phyloP scores from a whole-genome alignment of 2,113 vertebrate genomes.

The Gobius niger region DNA sequence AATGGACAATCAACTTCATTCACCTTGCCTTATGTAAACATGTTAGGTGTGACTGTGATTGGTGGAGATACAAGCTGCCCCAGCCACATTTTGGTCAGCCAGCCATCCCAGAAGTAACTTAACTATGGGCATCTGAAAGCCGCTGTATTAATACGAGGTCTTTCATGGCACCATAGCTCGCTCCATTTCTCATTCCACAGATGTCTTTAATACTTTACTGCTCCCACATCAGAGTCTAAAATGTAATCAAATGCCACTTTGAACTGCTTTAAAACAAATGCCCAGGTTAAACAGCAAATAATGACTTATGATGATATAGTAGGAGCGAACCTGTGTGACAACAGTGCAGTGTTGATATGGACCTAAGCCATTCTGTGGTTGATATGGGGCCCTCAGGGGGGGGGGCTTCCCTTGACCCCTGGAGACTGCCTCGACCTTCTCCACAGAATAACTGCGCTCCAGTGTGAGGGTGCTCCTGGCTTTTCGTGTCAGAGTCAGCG shows the following conservation, averaged over 20 bases:
- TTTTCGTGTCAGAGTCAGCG: slow-evolving; percentile 45
- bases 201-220: slow-evolving; percentile 24
- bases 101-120: no score
- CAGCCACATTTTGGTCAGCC: no score
- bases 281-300: slow-evolving; percentile 49
- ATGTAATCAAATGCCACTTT: slow-evolving; percentile 21
- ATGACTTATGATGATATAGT: slow-evolving; percentile 53
- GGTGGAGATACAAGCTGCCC: slow-evolving; percentile 8
- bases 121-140: no score
- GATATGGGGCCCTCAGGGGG: slow-evolving; percentile 47
- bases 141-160: slow-evolving; percentile 50
- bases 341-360: slow-evolving; percentile 55
- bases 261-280: slow-evolving; percentile 26
- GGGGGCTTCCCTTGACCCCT: slow-evolving; percentile 53
- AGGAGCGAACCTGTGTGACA: slow-evolving; percentile 44
- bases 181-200: slow-evolving; percentile 54
- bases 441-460: slow-evolving; percentile 62
- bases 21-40: no score
- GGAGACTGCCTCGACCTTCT: slow-evolving; percentile 61
- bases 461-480: slow-evolving; percentile 48
- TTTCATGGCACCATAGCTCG: slow-evolving; percentile 48
- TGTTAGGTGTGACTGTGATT: slow-evolving; percentile 39
- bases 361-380: slow-evolving; percentile 29
- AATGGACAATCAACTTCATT: no score
- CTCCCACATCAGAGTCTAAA: slow-evolving; percentile 35